Base-by-base conservation (phyloP, 2,113 vertebrate species). In the Rhodinocichla rosea region DNA sequence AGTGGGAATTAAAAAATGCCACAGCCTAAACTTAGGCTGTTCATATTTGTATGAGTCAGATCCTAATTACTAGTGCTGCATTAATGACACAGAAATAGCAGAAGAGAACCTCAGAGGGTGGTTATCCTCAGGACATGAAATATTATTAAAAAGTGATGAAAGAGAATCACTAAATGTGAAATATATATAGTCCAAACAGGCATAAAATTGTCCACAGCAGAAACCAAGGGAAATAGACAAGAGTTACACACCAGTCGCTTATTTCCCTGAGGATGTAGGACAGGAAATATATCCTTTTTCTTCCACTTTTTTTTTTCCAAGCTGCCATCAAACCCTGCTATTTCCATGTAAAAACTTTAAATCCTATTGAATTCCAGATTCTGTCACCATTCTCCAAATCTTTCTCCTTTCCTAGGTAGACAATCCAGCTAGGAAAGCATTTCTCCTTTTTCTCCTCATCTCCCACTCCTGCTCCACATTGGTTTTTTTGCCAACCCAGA, bases 131-230 rank as follows among this genome's bases (percentile, higher is more conserved):
- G 83, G 89, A 92, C 42, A 88, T 33, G 49, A 91, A 95, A 93
- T 91, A 91, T 71, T 91, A 92, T 69, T 89, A 86, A 69, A 70
- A 95, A 80, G 14, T 39, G 55, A 95, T 94, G 67, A 97, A 95
- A 93, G 45, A 83, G 78, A 92, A 89, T 90, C 63, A 77, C 27
- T 88, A 96, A 96, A 68, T 67, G 39, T 83, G 67, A 92, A 79
- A 87, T 74, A 88, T 35, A 70, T 67, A 49, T 70, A 80, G 90
- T 63, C 33, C 55, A 90, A 91, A 88, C 63, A 83, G 35, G 52
- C 79, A 67, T 67, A 59, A 93, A 81, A 35, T 59, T 50, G 42
- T 93, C 40, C 52, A n/a, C 9, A 64, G 56, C 9, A 80, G 67
- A 91, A 95, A 91, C 26, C 39, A 86, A 42, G 21, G n/a, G 59